phyloP scores from a whole-genome alignment of 2,797 vertebrate species.

The Botia almorhae region DNA sequence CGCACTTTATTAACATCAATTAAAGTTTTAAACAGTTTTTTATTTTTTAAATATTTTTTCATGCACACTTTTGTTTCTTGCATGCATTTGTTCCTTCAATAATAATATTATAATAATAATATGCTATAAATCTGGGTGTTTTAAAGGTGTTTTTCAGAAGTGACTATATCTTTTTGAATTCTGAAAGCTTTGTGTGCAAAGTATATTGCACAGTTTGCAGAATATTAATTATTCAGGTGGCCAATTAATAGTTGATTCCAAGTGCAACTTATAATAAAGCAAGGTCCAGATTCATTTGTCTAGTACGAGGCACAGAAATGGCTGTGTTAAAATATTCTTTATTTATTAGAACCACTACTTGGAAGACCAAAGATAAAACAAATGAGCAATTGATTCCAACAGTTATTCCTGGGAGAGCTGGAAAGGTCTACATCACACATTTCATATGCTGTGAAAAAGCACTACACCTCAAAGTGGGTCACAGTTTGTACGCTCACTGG shows the following conservation, averaged over 20 bases:
- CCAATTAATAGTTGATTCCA: conserved; percentile 12
- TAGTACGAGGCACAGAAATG: conserved; percentile 19
- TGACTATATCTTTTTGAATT: conserved; percentile 65
- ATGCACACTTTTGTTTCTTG: neutral
- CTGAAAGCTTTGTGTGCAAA: conserved; percentile 21
- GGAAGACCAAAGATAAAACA: conserved; percentile 34
- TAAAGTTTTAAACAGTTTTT: neutral
- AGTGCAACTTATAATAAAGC: conserved; percentile 1
- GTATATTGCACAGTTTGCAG: neutral
- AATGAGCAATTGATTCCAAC: conserved; percentile 43
- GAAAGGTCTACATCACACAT: conserved; percentile 40
- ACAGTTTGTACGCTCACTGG: conserved; percentile 11
- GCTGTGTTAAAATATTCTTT: conserved; percentile 30
- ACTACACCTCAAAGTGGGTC: conserved; percentile 40
- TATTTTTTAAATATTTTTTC: neutral
- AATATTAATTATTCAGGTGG: conserved; percentile 29
- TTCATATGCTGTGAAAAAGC: conserved; percentile 31
- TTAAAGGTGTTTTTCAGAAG: conserved; percentile 54
- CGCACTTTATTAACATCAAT: conserved; percentile 1
- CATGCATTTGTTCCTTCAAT: neutral
- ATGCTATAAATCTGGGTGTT: conserved; percentile 5
- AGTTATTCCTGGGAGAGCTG: conserved; percentile 40
- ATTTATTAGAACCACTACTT: conserved; percentile 38
- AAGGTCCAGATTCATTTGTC: conserved; percentile 23
- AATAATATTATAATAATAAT: neutral